Conservation (phyloP, 2,797 vertebrate genomes). For the Nothura maculosa region DNA sequence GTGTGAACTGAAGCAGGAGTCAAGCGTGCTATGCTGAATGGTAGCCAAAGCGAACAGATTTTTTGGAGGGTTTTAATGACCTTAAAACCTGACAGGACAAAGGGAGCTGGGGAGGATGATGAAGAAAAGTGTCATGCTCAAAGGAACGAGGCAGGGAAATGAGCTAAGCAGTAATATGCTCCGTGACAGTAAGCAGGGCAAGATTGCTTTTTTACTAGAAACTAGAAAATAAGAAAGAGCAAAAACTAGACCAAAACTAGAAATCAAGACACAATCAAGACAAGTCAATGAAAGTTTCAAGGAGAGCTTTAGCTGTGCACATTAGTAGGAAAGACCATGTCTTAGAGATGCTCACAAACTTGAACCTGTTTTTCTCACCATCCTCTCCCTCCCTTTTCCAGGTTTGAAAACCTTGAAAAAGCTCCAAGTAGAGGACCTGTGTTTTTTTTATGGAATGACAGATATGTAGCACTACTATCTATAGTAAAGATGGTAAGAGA, state of each 20-base stretch:
- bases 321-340: not conserved
- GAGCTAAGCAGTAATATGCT: not conserved
- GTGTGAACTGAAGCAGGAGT: not conserved
- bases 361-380: not conserved
- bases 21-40: not conserved
- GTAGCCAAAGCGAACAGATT: not conserved
- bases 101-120: not conserved
- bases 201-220: not conserved
- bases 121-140: not conserved
- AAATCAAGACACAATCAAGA: not conserved
- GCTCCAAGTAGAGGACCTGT: not conserved
- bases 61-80: not conserved
- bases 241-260: not conserved
- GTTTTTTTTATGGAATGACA: not conserved
- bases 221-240: too few species aligned
- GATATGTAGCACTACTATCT: not conserved
- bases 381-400: not conserved
- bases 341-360: not conserved
- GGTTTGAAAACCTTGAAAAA: not conserved
- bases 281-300: not conserved
- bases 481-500: not conserved
- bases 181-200: rapidly evolving
- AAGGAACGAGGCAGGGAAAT: not conserved
- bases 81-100: not conserved
- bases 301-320: not conserved